phyloP scores from a whole-genome alignment of 2,113 vertebrate genomes.

The Aleadryas rufinucha region DNA sequence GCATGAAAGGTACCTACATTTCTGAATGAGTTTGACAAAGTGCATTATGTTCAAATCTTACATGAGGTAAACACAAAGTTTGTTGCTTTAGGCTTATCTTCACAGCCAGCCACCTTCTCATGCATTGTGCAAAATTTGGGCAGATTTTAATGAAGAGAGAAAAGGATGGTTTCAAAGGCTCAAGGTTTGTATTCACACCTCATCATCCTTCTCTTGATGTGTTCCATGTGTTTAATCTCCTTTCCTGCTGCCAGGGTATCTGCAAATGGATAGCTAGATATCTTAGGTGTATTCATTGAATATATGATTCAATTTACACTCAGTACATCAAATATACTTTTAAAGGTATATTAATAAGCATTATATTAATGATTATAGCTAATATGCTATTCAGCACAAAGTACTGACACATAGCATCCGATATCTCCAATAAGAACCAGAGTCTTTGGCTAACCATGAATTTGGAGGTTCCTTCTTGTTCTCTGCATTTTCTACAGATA shows the following conservation, averaged over 20 bases:
- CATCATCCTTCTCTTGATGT: background rate
- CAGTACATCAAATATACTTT: background rate
- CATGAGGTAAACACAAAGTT: background rate
- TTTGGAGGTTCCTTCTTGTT: background rate
- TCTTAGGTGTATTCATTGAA: background rate
- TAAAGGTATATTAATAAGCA: background rate
- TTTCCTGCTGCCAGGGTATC: background rate
- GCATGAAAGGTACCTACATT: fast-evolving
- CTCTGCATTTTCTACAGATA: background rate
- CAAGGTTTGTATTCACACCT: fast-evolving
- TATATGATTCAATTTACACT: background rate
- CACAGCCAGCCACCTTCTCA: background rate
- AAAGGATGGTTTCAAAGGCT: background rate
- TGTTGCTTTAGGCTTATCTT: background rate
- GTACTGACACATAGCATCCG: fast-evolving
- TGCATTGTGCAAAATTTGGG: background rate
- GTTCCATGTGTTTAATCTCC: background rate
- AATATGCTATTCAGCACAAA: background rate
- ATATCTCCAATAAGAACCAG: background rate
- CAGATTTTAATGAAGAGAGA: background rate
- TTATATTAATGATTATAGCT: background rate
- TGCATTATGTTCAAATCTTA: background rate
- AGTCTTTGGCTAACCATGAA: background rate
- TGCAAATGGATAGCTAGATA: background rate
- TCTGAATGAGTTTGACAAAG: background rate